Percentiles rank a stretch among this genome's conserved stretches.
phyloP scores from a whole-genome alignment of 1,140 invertebrate genomes.

The Drosophila tropicalis region DNA sequence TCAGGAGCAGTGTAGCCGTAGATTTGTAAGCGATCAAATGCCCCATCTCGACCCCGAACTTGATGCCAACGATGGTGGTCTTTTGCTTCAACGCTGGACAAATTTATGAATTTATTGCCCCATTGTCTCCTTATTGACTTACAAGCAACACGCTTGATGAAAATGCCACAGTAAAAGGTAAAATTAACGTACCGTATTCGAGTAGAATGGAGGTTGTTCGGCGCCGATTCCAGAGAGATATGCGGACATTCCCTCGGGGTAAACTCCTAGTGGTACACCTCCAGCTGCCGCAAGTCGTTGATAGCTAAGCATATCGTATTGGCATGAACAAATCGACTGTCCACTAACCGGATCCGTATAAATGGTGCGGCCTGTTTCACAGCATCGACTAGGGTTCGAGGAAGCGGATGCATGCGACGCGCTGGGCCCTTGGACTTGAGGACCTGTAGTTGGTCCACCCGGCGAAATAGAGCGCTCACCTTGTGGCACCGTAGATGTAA shows the following conservation, averaged over 20 bases:
- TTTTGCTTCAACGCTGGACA: conserved; percentile 61
- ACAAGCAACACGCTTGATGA: conserved; percentile 54
- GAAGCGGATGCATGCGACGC: conserved; percentile 47
- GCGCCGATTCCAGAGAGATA: conserved; percentile 91
- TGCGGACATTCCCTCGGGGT: conserved; percentile 89
- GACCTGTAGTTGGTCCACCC: conserved; percentile 84
- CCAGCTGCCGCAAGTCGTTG: conserved; percentile 89
- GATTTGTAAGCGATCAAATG: conserved; percentile 73
- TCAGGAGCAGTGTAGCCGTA: conserved; percentile 57
- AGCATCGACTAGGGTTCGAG: conserved; percentile 87
- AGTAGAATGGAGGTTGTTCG: conserved; percentile 92
- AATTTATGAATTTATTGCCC: conserved; percentile 81
- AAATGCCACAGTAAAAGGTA: conserved; percentile 2
- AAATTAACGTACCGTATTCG: conserved; percentile 88
- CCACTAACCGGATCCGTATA: conserved; percentile 96
- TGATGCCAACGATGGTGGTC: conserved; percentile 62
- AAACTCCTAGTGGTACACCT: conserved; percentile 88
- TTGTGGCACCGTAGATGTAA: conserved; percentile 84
- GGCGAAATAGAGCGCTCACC: conserved; percentile 84
- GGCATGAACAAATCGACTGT: conserved; percentile 96
- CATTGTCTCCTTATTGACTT: conserved; percentile 73
- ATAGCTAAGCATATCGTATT: conserved; percentile 92
- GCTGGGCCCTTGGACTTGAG: conserved; percentile 56
- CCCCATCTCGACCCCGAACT: conserved; percentile 30
- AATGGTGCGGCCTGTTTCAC: conserved; percentile 95